phyloP scores from a whole-genome alignment of 2,888 invertebrate genomes.

The Harpalus rufipes region DNA sequence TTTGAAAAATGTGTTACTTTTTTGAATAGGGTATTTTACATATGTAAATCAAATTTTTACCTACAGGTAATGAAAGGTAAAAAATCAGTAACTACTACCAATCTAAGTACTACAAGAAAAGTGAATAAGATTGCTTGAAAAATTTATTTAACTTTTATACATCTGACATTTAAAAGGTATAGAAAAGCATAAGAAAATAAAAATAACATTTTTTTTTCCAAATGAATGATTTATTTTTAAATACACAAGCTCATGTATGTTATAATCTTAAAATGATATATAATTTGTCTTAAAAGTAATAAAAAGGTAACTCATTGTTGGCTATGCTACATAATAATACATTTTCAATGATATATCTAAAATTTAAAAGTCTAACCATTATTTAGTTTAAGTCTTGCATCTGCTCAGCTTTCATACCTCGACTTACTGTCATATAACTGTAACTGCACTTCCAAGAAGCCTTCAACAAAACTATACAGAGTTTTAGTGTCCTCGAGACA shows the following conservation, averaged over 20 bases:
- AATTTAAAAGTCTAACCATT: slow-evolving; percentile 67
- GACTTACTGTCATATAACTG: slow-evolving; percentile 57
- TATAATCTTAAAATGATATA: slow-evolving; percentile 77
- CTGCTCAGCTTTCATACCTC: slow-evolving; percentile 61
- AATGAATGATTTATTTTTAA: slow-evolving; percentile 72
- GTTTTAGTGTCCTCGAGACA: slow-evolving; percentile 67
- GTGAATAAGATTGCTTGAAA: too few relatives aligned
- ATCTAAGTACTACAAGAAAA: too few relatives aligned
- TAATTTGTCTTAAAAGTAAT: slow-evolving; percentile 75
- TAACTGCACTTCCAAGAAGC: slow-evolving; percentile 66
- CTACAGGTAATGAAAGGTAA: too few relatives aligned
- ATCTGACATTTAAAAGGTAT: background rate
- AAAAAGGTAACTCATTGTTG: slow-evolving; percentile 77
- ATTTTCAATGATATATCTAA: slow-evolving; percentile 69
- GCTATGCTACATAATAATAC: slow-evolving; percentile 76
- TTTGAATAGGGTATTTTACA: too few relatives aligned
- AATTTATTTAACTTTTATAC: too few relatives aligned
- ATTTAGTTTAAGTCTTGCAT: slow-evolving; percentile 66
- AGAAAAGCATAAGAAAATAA: slow-evolving; percentile 36
- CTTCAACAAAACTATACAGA: slow-evolving; percentile 65
- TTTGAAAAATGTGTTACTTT: too few relatives aligned
- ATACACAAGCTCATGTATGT: slow-evolving; percentile 76
- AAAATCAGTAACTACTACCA: too few relatives aligned
- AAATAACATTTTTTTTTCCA: slow-evolving; percentile 57
- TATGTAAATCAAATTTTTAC: too few relatives aligned